Base-by-base conservation (phyloP, 2,797 vertebrate genomes). In the Meriones psammophilus region DNA sequence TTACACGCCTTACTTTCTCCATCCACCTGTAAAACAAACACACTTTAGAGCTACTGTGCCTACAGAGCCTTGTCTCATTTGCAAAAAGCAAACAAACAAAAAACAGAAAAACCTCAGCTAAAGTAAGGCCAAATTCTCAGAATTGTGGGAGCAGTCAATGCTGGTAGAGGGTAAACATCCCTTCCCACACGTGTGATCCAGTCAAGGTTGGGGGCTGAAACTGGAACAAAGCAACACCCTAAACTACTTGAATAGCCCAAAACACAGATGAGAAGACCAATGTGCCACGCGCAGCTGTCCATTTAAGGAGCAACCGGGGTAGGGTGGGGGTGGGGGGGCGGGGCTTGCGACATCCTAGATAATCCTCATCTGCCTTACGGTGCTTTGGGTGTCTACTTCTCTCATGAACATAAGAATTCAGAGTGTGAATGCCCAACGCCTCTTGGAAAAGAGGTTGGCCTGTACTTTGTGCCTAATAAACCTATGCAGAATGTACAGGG, bases 311-410 rank as follows among this genome's bases (percentile, higher is more conserved):
- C 26, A 22, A 46, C 2, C 2, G 12, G 76, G n/a, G n/a, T n/a
- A n/a, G n/a, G n/a, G n/a, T n/a, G n/a, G n/a, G 39, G 39, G 39
- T 39, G 39, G 39, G 39, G 73, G 54, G 50, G 36, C 42, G 42
- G 7, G 7, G 36, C 58, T 46, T 13, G 2, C 10, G 26, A 3
- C 17, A 10, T 2, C 0, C 64, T 62, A 5, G 6, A n/a, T 62
- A 24, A 62, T 68, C 39, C 2, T 79, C 33, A 26, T 54, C 54
- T 20, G 58, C 66, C 83, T 14, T 1, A 14, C 14, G n/a, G 33
- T 66, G n/a, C 33, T 64, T 64, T 28, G 20, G 22, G 71, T 69
- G 22, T 10, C 36, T 87, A 60, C 20, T 60, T 60, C 58, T 60
- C 58, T 60, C 17, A 18, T 60, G 58, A 22, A 60, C 58, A 17